Evolutionary conservation across 2,888 invertebrate genomes (phyloP).

Genomic region (Slavum lentiscoides): DNA sequence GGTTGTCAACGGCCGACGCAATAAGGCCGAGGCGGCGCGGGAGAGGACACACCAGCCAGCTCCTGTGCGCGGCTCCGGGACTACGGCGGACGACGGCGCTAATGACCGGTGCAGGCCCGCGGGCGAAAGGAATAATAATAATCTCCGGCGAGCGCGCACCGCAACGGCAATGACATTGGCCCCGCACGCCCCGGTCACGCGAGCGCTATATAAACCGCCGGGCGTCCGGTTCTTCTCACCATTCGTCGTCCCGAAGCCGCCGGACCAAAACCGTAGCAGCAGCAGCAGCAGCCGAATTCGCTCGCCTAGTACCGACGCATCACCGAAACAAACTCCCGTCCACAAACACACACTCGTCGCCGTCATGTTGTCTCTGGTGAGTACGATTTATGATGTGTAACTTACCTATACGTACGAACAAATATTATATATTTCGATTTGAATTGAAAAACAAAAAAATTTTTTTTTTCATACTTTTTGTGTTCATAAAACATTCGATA

Average conservation of each 20-base stretch:
- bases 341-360: not conserved
- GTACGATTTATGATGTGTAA: not conserved
- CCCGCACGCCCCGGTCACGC: conserved; percentile 49
- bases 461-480: no score
- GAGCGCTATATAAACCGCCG: conserved; percentile 41
- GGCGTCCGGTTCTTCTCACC: conserved; percentile 55
- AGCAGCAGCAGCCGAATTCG: conserved; percentile 20
- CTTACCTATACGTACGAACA: no score
- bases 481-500: no score
- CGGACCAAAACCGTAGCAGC: conserved; percentile 24
- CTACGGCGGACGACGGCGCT: conserved; percentile 8
- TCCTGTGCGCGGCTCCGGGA: not conserved
- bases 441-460: no score
- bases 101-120: not conserved
- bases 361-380: conserved; percentile 40
- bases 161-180: conserved; percentile 54
- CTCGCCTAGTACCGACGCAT: conserved; percentile 28
- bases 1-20: no score
- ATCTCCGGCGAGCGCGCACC: not conserved
- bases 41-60: no score
- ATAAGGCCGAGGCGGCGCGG: no score
- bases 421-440: no score
- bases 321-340: conserved; percentile 51
- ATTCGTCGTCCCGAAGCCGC: conserved; percentile 51
- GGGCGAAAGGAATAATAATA: conserved; percentile 26